Percentiles rank a stretch among this genome's conserved stretches.
Conservation (phyloP, 1,140 invertebrate genomes). For the Sipha flava region DNA sequence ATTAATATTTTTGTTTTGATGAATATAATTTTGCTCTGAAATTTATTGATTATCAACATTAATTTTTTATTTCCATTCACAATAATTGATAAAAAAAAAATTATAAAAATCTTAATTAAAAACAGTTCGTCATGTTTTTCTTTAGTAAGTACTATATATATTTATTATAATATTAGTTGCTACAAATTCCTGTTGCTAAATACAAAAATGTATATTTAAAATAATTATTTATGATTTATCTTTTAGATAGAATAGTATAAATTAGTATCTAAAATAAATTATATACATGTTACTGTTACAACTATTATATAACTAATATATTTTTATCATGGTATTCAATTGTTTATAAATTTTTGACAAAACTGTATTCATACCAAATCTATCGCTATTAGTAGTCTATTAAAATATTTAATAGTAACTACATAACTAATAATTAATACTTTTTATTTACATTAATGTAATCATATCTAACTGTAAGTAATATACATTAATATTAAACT, state of each 20-base stretch:
- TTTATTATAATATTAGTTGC: not conserved
- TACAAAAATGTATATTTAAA: not conserved
- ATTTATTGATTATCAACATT: not conserved
- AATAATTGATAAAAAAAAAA: too few species aligned
- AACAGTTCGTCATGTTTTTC: too few species aligned
- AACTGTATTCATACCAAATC: not conserved
- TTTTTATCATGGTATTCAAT: not conserved
- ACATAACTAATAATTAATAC: not conserved
- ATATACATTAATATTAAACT: not conserved
- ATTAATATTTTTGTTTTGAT: not conserved
- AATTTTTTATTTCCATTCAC: too few species aligned
- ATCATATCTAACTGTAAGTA: not conserved
- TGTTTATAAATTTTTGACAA: not conserved
- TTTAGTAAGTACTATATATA: too few species aligned
- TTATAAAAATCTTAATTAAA: too few species aligned
- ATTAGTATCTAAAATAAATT: too few species aligned
- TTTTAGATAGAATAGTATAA: too few species aligned
- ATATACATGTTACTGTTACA: too few species aligned
- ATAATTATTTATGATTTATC: too few species aligned
- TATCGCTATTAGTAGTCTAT: not conserved
- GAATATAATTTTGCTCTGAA: not conserved
- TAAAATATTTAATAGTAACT: not conserved
- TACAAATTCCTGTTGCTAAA: not conserved
- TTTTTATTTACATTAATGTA: not conserved
- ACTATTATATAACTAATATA: too few species aligned